These are phyloP conservation scores for Phragmatobia fuliginosa DNA, from an alignment of 2,888 invertebrate genomes.

Conservation along the genomic window DNA sequence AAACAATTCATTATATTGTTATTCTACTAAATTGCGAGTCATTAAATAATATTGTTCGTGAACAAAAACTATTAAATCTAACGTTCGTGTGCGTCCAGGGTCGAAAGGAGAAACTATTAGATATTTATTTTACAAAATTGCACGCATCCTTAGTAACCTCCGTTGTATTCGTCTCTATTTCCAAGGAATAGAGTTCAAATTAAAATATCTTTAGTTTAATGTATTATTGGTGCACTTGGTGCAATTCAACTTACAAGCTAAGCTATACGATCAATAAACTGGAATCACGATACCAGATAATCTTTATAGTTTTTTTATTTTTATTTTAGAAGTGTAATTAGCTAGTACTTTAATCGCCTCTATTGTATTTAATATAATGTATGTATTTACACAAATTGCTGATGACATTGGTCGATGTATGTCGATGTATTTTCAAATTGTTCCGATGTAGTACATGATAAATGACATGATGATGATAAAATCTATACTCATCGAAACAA, in stretches of 20 bases:
- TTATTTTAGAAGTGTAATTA: no score
- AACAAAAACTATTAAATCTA: neutral
- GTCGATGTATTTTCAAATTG: no score
- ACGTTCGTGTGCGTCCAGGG: neutral
- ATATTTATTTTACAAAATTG: neutral
- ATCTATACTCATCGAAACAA: no score
- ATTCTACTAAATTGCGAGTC: neutral
- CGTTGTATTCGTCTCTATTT: neutral
- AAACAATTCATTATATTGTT: neutral
- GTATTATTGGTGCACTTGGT: neutral
- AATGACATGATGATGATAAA: no score
- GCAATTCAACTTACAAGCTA: neutral
- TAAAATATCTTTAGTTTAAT: neutral
- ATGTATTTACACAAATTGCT: no score
- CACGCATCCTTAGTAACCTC: neutral
- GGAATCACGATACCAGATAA: neutral
- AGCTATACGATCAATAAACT: neutral
- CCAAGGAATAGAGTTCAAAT: neutral
- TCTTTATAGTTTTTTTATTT: neutral
- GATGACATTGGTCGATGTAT: no score
- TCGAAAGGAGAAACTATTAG: neutral
- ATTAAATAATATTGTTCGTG: neutral
- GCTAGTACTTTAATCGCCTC: no score
- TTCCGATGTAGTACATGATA: no score
- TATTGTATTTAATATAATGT: no score